Base-by-base conservation (phyloP, 2,797 vertebrate species). In the Perodicticus potto region DNA sequence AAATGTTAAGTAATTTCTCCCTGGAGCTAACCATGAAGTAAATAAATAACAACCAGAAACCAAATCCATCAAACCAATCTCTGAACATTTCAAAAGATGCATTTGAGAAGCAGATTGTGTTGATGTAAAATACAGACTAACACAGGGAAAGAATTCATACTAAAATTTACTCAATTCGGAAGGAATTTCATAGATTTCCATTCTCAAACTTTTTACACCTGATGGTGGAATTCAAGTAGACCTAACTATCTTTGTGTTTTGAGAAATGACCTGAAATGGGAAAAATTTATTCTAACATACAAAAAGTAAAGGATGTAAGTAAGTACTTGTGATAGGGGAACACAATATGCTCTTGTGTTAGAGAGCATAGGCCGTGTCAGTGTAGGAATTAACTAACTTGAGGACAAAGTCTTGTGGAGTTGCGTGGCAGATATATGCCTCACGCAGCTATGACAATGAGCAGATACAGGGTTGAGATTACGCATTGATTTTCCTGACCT, bases 311-410 rank as follows among this genome's bases (percentile, higher is more conserved):
- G 34, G 23, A 80, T 69, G 12, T 34, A 4, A 32, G 34, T 65
- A 32, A 86, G 29, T 12, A 12, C 4, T 61, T 88, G 49, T 37
- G 27, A 73, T 63, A 22, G 27, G 25, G 19, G 34, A 45, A 76
- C 17, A 57, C 1, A 16, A 53, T 53, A 53, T 53, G 49, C 49
- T 53, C 49, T 16, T 0, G 0, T 1, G 0, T 32, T 6, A 43
- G 34, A 83, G 45, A 61, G n/a, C 5, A 11, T 0, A 22, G 85
- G 16, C 37, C 14, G 3, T 13, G 10, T 87, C 40, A 34, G 0
- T 10, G 67, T 77, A 86, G 74, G 69, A 93, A 59, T 40, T n/a
- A 32, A 4, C 70, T 37, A 22, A 7, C 63, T 12, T 11, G 53
- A 53, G 61, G n/a, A 17, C 32, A 13, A 0, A 2, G 1, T 84